Evolutionary conservation across 2,888 invertebrate genomes (phyloP).

Genomic region (Chrysotoxum bicinctum): DNA sequence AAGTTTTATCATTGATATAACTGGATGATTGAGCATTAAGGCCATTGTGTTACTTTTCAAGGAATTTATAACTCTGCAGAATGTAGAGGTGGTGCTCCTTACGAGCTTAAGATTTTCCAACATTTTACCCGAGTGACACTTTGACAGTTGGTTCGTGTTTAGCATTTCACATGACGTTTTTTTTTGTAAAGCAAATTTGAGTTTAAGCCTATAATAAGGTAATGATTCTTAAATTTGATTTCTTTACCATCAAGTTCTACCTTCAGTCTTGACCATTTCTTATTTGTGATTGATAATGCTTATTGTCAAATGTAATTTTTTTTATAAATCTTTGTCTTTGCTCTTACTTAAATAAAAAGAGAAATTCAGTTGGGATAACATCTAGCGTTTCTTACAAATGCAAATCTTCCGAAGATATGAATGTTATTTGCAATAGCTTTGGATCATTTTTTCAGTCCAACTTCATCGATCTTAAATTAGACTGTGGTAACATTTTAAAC

Average conservation of each 20-base stretch:
- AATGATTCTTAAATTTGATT: background rate
- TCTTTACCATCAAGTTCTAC: background rate
- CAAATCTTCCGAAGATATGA: too few species aligned
- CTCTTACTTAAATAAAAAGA: too few species aligned
- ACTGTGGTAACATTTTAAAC: too few species aligned
- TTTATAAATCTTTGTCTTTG: too few species aligned
- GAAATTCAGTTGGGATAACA: too few species aligned
- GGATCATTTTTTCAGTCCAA: too few species aligned
- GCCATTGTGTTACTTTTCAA: constrained; percentile 24
- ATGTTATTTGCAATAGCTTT: too few species aligned
- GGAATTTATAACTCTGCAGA: background rate
- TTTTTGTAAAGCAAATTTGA: background rate
- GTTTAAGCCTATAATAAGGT: background rate
- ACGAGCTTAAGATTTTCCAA: background rate
- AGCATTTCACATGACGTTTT: background rate
- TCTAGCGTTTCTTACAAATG: too few species aligned
- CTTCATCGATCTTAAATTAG: too few species aligned
- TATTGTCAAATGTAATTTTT: too few species aligned
- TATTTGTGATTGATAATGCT: too few species aligned
- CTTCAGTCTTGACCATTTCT: too few species aligned
- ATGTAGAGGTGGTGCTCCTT: background rate
- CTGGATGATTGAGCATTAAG: constrained; percentile 34
- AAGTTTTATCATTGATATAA: constrained; percentile 36
- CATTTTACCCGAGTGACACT: background rate
- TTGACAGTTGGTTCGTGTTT: background rate